These are phyloP conservation scores for Rhinogobius similis DNA, from an alignment of 2,113 vertebrate species.

Conservation along the genomic window DNA sequence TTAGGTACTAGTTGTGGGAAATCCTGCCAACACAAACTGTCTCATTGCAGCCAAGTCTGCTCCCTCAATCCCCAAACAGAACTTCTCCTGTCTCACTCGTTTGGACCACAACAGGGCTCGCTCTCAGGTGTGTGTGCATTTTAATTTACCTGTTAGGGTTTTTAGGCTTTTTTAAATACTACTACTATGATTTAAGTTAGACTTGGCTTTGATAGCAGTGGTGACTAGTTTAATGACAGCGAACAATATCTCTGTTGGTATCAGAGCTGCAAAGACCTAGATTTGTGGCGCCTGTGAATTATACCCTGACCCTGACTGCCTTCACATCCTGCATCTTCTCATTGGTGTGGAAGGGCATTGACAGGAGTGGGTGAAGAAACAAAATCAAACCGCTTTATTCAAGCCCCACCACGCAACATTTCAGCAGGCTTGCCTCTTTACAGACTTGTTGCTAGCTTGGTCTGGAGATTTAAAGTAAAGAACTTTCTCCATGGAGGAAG, in stretches of 20 bases:
- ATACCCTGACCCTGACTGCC: too few relatives aligned
- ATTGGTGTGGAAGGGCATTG: too few relatives aligned
- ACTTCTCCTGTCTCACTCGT: conserved; percentile 97
- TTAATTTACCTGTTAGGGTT: neutral
- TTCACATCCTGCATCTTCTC: too few relatives aligned
- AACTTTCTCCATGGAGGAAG: too few relatives aligned
- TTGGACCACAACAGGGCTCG: conserved; percentile 97
- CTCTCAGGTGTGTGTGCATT: conserved; percentile 81
- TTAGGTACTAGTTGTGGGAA: conserved; percentile 96
- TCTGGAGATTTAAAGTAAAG: neutral
- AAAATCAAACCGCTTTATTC: too few relatives aligned
- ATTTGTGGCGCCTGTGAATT: too few relatives aligned
- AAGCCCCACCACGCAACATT: neutral
- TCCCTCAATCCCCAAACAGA: conserved; percentile 96
- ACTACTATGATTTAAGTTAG: neutral
- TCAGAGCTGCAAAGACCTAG: too few relatives aligned
- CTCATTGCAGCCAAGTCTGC: conserved; percentile 93
- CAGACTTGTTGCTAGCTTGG: neutral
- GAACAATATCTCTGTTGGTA: too few relatives aligned
- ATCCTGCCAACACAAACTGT: conserved; percentile 98
- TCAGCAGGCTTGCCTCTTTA: neutral
- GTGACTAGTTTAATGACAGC: too few relatives aligned
- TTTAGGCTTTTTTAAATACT: neutral
- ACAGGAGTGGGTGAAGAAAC: too few relatives aligned
- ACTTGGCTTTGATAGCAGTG: too few relatives aligned